Evolutionary conservation across 1,140 invertebrate species (phyloP), one percentile per base, ranked within the genome.

Genomic region (Pogonomyrmex barbatus): DNA sequence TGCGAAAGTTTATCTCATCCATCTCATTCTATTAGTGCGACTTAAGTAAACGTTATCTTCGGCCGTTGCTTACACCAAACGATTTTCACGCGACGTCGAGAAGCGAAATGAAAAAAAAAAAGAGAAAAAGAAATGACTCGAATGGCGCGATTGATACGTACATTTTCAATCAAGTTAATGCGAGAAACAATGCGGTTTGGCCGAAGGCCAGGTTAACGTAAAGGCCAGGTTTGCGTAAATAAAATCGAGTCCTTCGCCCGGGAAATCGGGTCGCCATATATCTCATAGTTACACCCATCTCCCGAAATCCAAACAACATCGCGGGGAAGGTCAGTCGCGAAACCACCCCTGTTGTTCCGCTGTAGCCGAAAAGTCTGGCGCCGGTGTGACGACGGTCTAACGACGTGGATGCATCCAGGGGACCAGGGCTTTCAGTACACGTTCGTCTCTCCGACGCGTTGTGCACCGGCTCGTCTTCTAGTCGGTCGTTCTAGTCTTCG

Each of bases 331-430:
- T 91, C 88, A 90, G 85, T 63, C 88, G 86, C 87, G 91, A 92
- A 92, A 92, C 91, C 90, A 92, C 89, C 89, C 91, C 89, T 92
- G 91, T 91, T 93, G 89, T 91, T 91, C 87, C 79, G 85, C 88
- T 86, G 85, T 65, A 62, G 87, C 84, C 76, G 91, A 89, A 67
- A 87, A 83, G 88, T 91, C 88, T 91, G 90, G 92, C 92, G 91
- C 90, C 88, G 60, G 67, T 86, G 89, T 86, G 90, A 89, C 88
- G 85, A 86, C 85, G 88, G 86, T 92, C 89, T 91, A 87, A 90
- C 91, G 54, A 42, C n/a, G 73, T 33, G 79, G 76, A 17, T 82
- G 60, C 47, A 78, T 65, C 50, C 70, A 45, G 30, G n/a, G 76
- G 30, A 70, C 58, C 6, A 58, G 54, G 24, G 50, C 24, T 24